Evolutionary conservation across 2,113 vertebrate genomes (phyloP).

Genomic region (Australoheros scitulus): DNA sequence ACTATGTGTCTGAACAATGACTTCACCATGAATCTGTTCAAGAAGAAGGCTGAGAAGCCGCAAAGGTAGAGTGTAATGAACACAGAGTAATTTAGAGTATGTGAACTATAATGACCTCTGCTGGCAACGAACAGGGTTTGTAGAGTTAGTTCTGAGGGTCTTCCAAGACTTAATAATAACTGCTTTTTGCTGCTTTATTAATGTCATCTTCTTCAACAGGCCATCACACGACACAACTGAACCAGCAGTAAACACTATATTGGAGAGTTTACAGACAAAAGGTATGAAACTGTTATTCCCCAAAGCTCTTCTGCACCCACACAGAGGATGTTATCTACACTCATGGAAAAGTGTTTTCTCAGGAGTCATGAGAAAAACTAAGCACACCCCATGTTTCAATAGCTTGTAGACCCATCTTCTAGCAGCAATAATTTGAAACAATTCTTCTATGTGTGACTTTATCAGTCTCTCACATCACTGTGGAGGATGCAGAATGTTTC

Average conservation of each 20-base stretch:
- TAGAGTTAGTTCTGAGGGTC: background rate
- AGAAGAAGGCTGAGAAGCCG: conserved; percentile 71
- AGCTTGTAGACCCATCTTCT: background rate
- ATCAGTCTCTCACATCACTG: background rate
- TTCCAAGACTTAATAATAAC: background rate
- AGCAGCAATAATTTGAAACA: background rate
- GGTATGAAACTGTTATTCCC: conserved; percentile 36
- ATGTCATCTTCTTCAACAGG: conserved; percentile 31
- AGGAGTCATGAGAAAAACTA: background rate
- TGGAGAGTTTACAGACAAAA: conserved; percentile 31
- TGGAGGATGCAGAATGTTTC: background rate
- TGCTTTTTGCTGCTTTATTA: background rate
- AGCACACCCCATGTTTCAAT: background rate
- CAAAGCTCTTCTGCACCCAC: background rate
- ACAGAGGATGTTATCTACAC: background rate
- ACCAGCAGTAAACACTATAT: conserved; percentile 7
- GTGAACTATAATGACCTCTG: background rate
- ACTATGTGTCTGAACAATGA: conserved; percentile 89
- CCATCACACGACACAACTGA: background rate
- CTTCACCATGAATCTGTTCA: conserved; percentile 86
- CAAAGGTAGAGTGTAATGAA: conserved; percentile 62
- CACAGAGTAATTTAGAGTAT: background rate
- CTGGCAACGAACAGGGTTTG: background rate
- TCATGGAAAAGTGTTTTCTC: background rate
- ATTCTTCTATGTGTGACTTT: background rate